Evolutionary conservation across 2,797 vertebrate species (phyloP), one percentile per base, ranked within the genome.

Genomic region (Euthynnus affinis): DNA sequence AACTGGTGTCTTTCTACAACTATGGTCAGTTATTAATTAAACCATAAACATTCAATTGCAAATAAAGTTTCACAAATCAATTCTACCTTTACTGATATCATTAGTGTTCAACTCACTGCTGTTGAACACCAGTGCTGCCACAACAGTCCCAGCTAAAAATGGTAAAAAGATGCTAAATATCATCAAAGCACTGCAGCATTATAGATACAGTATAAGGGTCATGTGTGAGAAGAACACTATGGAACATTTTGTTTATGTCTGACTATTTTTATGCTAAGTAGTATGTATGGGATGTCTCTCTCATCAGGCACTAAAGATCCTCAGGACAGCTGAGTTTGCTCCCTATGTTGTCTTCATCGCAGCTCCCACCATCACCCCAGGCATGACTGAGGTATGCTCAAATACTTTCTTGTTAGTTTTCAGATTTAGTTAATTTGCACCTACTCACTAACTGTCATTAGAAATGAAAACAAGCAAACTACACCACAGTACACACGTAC

Each of bases 311-410:
- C 93, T 99, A 89, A 99, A 99, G 93, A 98, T 99, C 93, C 96
- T 99, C 94, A 97, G 98, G 94, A 99, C 98, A 65, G 97, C 98
- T 4, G 98, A 99, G 89, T 99, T 99, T 79, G 98, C 98, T 85
- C 98, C 98, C 71, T 99, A 97, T 79, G 98, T 99, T 27, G 97
- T 99, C 89, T 99, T 99, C 93, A 98, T 99, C 74, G 98, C 98
- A 66, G 98, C 98, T 67, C 98, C 98, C 82, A 99, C 97, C 18
- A 97, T 99, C 92, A 99, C 98, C 73, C 97, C 98, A 8, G 97
- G 97, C 90, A 97, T 99, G 95, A 99, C 96, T 40, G 98, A 99
- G 97, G 98, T 99, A 95, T n/a, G n/a, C 46, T 3, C 25, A 17
- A 1, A 23, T 3, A 44, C n/a, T 58, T 84, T 23, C 46, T 80